A percentile compares a stretch with the other conserved stretches of the same genome.
Conservation (phyloP, 2,797 vertebrate species). For the Podargus strigoides region DNA sequence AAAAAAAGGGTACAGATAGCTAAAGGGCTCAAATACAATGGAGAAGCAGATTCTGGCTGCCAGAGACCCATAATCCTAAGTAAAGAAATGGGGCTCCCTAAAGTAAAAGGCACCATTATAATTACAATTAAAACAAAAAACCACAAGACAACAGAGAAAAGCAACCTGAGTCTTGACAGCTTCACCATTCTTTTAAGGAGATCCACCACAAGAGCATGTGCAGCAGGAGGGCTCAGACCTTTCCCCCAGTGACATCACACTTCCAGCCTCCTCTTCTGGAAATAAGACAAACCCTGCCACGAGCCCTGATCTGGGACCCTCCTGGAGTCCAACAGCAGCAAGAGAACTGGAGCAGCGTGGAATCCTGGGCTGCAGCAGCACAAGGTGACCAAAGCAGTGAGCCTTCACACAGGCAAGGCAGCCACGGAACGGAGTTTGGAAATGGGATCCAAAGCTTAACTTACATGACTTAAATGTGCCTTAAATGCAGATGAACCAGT, state of each 20-base stretch:
- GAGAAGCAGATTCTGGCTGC: background rate
- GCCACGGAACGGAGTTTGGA: no score
- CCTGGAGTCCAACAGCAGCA: background rate
- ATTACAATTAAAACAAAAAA: background rate
- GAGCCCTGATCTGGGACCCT: background rate
- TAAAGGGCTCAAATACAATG: background rate
- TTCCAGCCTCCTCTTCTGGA: background rate
- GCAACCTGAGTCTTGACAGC: background rate
- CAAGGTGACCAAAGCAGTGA: background rate
- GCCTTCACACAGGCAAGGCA: background rate
- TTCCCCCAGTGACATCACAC: background rate
- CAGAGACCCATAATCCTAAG: background rate
- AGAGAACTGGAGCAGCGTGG: rapidly evolving
- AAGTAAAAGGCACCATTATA: background rate
- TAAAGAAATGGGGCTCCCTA: background rate
- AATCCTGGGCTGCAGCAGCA: rapidly evolving
- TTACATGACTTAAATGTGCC: rapidly evolving
- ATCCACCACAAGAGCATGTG: background rate
- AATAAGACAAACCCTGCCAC: background rate
- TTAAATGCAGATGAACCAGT: rapidly evolving
- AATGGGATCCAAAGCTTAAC: background rate
- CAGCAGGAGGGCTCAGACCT: background rate
- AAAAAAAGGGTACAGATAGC: background rate
- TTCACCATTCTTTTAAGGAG: background rate
- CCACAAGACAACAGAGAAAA: background rate